Evolutionary conservation across 1,140 invertebrate genomes (phyloP), one percentile per base, ranked within the genome.

Genomic region (Leptoteleia sp.): DNA sequence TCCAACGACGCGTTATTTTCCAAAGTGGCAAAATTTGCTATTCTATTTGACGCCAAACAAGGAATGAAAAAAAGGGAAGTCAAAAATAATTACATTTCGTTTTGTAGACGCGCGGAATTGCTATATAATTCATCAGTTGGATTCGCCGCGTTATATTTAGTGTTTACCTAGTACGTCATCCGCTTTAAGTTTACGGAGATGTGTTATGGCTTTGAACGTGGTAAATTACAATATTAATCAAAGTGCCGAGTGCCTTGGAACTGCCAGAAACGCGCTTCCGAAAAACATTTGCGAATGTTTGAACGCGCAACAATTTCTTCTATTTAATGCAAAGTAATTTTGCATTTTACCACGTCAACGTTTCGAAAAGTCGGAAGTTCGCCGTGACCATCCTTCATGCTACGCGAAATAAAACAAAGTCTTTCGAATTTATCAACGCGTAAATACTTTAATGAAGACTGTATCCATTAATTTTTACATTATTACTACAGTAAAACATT

Each of bases 151-250:
- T 19, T 61, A 61, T 35, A 47, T 61, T 61, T 61, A 61, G 29
- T 61, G 27, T 45, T 61, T 47, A 35, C 31, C n/a, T 61, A 45
- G 42, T 16, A 29, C 52, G 9, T 50, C 27, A 50, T 50, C 11
- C 19, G 15, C 22, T 35, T 50, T 17, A 50, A 43, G 16, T 35
- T 27, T 42, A 31, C 35, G 7, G 29, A 33, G 29, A 27, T 22
- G 19, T 62, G 57, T 47, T 47, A 37, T 27, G 40, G 27, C 42
- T 62, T 38, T 62, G 31, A 48, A 37, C 17, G 31, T 27, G 42
- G 29, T 62, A 62, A 62, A 62, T 62, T 62, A 62, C 57, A 62
- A 62, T 62, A 62, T 62, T 62, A 62, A 62, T 38, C 57, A 62
- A 62, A 31, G 29, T 16, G 12, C 42, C 12, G 9, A 48, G 17